Base-by-base conservation (phyloP, 2,113 vertebrate species). In the Callospermophilus lateralis region DNA sequence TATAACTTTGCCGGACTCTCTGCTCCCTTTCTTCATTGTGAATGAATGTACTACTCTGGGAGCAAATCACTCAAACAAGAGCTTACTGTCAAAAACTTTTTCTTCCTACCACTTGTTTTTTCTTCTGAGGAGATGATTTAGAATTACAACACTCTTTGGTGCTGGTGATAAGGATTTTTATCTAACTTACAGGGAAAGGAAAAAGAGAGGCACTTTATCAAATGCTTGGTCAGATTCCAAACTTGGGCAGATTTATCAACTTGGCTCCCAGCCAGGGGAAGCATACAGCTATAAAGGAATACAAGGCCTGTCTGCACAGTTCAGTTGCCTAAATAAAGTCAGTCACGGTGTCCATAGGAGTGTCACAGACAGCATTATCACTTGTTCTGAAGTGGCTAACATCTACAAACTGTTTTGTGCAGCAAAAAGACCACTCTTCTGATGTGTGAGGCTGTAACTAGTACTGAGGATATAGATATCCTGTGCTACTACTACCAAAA, bases 101-200 rank as follows among this genome's bases (percentile, higher is more conserved):
- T 68, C 42, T 42, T 26, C 17, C 3, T 2, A 79, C 3, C 10
- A 83, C 12, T 84, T 39, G 70, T 80, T 72, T 89, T 89, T 85
- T 78, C 73, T 73, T 48, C 65, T 3, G 26, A 42, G 30, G 20
- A 81, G 39, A 61, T 28, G 6, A 86, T 8, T 68, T 67, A 34
- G 93, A 87, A 81, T 94, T 39, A 48, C 77, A 88, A 76, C 34
- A 34, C 28, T 55, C 48, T 86, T 80, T 87, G 81, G 34, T 76
- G 63, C 26, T 63, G 32, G 12, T 26, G 51, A 24, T 32, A 53
- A 63, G 34, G 20, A 85, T 63, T 95, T 85, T 85, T 26, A 42
- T 37, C 37, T 90, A 55, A 58, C 39, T 76, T 30, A n/a, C 34
- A 20, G 13, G 58, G 22, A 48, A 94, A 91, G 58, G 37, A 94